These are phyloP conservation scores for Chloroceryle aenea DNA, from an alignment of 2,113 vertebrate species.

Conservation along the genomic window DNA sequence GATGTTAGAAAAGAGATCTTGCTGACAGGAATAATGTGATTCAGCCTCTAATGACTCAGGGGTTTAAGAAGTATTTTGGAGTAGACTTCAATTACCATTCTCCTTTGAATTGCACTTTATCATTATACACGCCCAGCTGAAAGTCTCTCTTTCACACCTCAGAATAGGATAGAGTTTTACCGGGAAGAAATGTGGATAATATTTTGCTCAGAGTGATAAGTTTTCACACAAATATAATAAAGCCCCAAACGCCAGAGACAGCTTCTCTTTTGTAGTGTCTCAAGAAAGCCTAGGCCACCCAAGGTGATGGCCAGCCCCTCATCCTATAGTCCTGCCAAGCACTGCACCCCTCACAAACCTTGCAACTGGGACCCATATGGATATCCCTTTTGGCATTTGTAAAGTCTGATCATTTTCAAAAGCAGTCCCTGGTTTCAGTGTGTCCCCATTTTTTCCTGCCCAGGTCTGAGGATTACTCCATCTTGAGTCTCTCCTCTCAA, in stretches of 20 bases:
- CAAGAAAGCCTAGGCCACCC: not conserved
- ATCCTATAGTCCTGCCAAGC: not conserved
- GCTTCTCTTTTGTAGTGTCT: not conserved
- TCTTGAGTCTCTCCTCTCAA: not conserved
- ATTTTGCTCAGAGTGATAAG: conserved; percentile 24
- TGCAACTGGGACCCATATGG: fast-evolving
- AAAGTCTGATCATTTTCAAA: not conserved
- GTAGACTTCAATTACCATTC: conserved; percentile 57
- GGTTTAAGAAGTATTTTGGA: conserved; percentile 65
- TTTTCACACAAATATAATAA: not conserved
- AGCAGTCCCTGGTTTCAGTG: not conserved
- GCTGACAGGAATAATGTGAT: conserved; percentile 69
- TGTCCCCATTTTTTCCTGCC: not conserved
- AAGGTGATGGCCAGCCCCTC: not conserved
- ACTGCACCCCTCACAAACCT: not conserved
- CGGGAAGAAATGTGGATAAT: conserved; percentile 19
- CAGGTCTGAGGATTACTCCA: not conserved
- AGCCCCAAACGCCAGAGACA: not conserved
- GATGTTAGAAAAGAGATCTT: conserved; percentile 58
- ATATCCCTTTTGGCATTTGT: not conserved
- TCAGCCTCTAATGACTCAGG: conserved; percentile 70
- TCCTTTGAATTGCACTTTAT: conserved; percentile 48
- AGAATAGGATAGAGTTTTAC: conserved; percentile 18
- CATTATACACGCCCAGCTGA: conserved; percentile 31
- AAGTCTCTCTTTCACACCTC: conserved; percentile 30